Evolutionary conservation across 2,888 invertebrate genomes (phyloP), one percentile per base, ranked within the genome.

Genomic region (Pollenia amentaria): DNA sequence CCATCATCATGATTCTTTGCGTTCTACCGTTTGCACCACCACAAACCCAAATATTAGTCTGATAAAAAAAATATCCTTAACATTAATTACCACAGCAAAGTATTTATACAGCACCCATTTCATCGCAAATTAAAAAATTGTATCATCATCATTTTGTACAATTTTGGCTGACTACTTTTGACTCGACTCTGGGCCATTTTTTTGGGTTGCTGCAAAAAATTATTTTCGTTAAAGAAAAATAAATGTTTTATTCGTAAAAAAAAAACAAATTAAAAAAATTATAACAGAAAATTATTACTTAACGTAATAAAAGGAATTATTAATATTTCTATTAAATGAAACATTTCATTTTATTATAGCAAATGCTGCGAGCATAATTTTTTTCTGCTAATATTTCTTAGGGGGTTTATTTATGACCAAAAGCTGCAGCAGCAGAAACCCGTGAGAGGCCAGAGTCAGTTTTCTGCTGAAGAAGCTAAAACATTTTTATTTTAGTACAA

Each of bases 101-200:
- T 83, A 72, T 86, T 86, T 86, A 83, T 83, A 76, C 70, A 60
- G 64, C 46, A 70, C 38, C 73, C 16, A 70, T 83, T 86, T 86
- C 70, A 83, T 83, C 76, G 83, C 75, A 79, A 83, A 83, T 72
- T 82, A 82, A 83, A 79, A n/a, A 77, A 48, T 48, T 70, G 48
- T 16, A 40, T 16, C 77, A 44, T 44, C n/a, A 40, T 70, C 38
- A 53, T n/a, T 10, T 42, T 48, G 18, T 65, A 6, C 9, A 40
- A 48, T 14, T 65, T 65, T 57, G 9, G 46, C 42, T 67, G 38
- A 48, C 48, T 62, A 62, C 16, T 75, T 75, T 57, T 57, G 46
- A 29, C 3, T 29, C 3, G 3, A 60, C 16, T 16, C 9, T 14
- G 48, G 14, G 21, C 65, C 8, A 48, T 75, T 53, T 12, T 42